phyloP scores from a whole-genome alignment of 64 coral and sea anemone genomes.

The Montipora capricornis region DNA sequence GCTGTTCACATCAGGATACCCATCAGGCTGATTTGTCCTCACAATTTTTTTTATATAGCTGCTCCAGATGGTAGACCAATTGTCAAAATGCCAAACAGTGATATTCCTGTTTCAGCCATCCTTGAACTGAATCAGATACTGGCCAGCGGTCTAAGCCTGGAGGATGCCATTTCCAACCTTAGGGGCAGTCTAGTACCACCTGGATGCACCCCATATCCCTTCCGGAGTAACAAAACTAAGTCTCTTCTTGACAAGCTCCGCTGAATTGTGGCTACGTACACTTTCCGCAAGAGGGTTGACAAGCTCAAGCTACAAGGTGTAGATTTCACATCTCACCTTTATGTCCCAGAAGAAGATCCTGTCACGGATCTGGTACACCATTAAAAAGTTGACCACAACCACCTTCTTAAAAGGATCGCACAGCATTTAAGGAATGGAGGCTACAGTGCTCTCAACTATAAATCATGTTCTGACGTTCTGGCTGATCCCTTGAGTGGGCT shows the following conservation, averaged over 20 bases:
- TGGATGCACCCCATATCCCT: slow-evolving; percentile 43
- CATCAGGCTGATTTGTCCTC: too few species aligned
- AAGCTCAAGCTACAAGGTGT: slow-evolving; percentile 14
- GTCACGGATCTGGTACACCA: slow-evolving; percentile 1
- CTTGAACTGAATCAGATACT: too few species aligned
- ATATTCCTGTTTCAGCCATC: too few species aligned
- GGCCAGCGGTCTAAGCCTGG: too few species aligned
- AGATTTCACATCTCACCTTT: slow-evolving; percentile 57
- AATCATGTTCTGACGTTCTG: neutral
- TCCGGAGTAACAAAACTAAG: slow-evolving; percentile 28
- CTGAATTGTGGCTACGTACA: slow-evolving; percentile 19
- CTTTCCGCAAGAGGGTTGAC: neutral
- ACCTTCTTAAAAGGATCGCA: slow-evolving; percentile 47
- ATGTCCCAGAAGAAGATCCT: slow-evolving; percentile 60
- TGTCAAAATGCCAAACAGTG: too few species aligned
- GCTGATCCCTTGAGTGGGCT: slow-evolving; percentile 52
- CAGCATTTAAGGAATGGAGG: slow-evolving; percentile 10
- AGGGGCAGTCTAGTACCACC: too few species aligned
- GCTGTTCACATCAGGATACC: too few species aligned
- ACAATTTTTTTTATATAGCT: too few species aligned
- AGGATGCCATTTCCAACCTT: too few species aligned
- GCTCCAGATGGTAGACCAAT: too few species aligned
- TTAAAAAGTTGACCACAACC: slow-evolving; percentile 64
- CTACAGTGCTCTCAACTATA: neutral
- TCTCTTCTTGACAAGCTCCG: slow-evolving; percentile 23